Conservation (phyloP, 1,140 invertebrate species). For the Dendrolimus kikuchii region DNA sequence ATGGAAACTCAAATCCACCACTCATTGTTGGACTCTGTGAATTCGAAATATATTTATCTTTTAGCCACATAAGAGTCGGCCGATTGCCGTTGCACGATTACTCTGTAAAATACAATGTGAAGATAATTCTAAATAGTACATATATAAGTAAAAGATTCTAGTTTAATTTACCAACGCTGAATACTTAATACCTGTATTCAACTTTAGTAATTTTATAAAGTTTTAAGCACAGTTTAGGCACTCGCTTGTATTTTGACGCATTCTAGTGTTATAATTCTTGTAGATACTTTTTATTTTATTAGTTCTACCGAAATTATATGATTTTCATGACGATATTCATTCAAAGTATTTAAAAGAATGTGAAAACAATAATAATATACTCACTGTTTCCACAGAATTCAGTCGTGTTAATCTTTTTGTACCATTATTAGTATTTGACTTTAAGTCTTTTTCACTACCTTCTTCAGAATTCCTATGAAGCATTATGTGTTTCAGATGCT, state of each 20-base stretch:
- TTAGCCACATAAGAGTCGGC: too few relatives aligned
- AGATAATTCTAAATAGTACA: too few relatives aligned
- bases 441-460: slow-evolving; percentile 44
- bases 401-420: slow-evolving; percentile 49
- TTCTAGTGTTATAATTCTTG: too few relatives aligned
- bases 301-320: neutral
- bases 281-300: too few relatives aligned
- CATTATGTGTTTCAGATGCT: slow-evolving; percentile 73
- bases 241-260: too few relatives aligned
- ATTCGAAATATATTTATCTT: slow-evolving; percentile 3
- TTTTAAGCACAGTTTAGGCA: too few relatives aligned
- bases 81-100: too few relatives aligned
- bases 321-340: neutral
- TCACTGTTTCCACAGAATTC: slow-evolving; percentile 57
- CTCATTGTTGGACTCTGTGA: slow-evolving; percentile 36
- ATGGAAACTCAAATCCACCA: slow-evolving; percentile 41
- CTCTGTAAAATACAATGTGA: too few relatives aligned
- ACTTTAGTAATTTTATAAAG: too few relatives aligned
- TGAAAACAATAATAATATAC: slow-evolving; percentile 12
- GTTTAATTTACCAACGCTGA: too few relatives aligned
- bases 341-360: neutral
- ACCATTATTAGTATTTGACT: slow-evolving; percentile 48
- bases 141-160: too few relatives aligned
- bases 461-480: slow-evolving; percentile 57
- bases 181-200: too few relatives aligned